Percentiles rank a stretch among this genome's conserved stretches.
Evolutionary conservation across 1,140 invertebrate genomes (phyloP).

Genomic region (Bombus difficillimus): DNA sequence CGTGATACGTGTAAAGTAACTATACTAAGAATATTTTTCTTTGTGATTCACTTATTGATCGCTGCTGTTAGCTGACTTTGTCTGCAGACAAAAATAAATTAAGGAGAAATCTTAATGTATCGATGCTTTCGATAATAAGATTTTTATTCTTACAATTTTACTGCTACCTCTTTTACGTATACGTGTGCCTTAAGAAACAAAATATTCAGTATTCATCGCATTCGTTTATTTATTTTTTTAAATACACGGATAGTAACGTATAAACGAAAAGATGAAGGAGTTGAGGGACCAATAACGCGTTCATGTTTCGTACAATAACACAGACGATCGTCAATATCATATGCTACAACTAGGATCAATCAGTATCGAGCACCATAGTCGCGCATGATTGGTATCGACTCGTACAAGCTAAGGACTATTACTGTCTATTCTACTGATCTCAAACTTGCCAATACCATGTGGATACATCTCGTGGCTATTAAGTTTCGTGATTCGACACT

Average conservation of each 20-base stretch:
- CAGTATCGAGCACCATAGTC: neutral
- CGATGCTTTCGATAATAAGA: neutral
- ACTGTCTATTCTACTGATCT: slow-evolving; percentile 14
- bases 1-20: neutral
- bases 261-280: no score
- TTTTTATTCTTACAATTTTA: neutral
- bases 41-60: neutral
- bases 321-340: neutral
- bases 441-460: slow-evolving; percentile 32
- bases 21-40: neutral
- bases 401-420: slow-evolving; percentile 4
- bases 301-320: no score
- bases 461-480: slow-evolving; percentile 24
- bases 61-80: neutral
- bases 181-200: no score
- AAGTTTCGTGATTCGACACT: slow-evolving; percentile 14
- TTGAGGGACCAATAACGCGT: no score
- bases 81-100: neutral
- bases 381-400: slow-evolving; percentile 22
- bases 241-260: neutral
- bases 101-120: neutral
- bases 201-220: no score
- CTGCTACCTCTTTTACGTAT: no score
- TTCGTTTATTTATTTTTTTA: neutral
- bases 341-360: neutral